Evolutionary conservation across 2,888 invertebrate species (phyloP), one percentile per base, ranked within the genome.

Genomic region (Caenorhabditis sp.): DNA sequence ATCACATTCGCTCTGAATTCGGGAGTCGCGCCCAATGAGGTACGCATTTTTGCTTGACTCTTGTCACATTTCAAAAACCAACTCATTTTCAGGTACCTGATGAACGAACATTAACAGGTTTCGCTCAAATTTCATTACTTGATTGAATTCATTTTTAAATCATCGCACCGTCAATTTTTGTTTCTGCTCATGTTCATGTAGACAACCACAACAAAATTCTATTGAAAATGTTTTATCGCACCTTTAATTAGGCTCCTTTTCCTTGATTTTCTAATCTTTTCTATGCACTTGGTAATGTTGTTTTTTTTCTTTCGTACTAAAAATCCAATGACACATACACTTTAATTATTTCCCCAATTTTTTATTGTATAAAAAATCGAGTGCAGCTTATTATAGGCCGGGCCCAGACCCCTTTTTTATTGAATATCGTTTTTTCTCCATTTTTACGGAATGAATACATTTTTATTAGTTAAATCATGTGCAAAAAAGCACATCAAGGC

Each of bases 81-180:
- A 21, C 10, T 17, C 84, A 78, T 31, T 85, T 78, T 19, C 74
- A 83, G 79, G 66, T 84, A 5, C 92, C 94, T 65, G 97, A 97
- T 89, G 97, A 97, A 89, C 94, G 94, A 88, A 93, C 95, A 55
- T 91, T 99, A 82, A 92, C 97, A 88, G 97, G 97, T 87, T 97
- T 93, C 91, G 99, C 97, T 89, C 97, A 97, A 91, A 93, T 99
- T 88, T 95, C 95, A 84, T 93, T 96, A 89, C 71, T 76, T 57
- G 74, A 74, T 55, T 74, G 49, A 55, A 17, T 43, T 14, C n/a
- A n/a, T n/a, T n/a, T n/a, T n/a, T n/a, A n/a, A n/a, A n/a, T n/a
- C n/a, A n/a, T n/a, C n/a, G n/a, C n/a, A n/a, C n/a, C n/a, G n/a
- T n/a, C n/a, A n/a, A n/a, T n/a, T 43, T 43, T 17, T 55, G 1